phyloP scores from a whole-genome alignment of 2,113 vertebrate species.

The Gobius niger region DNA sequence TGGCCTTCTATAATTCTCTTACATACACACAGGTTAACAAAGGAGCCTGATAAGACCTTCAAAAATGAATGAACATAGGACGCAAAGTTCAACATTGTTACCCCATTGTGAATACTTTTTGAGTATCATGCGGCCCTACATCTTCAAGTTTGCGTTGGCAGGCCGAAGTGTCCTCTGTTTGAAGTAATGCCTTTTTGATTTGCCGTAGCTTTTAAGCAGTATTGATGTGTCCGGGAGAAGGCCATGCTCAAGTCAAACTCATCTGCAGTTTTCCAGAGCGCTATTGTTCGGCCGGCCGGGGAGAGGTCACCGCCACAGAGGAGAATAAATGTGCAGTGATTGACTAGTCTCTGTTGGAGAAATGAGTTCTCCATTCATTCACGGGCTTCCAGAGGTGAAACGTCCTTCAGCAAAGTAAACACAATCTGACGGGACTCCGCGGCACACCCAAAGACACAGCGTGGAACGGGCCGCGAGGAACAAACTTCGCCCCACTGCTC shows the following conservation, averaged over 20 bases:
- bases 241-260: constrained; percentile 65
- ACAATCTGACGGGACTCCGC: constrained; percentile 61
- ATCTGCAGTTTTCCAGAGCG: constrained; percentile 63
- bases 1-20: too few relatives aligned
- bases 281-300: constrained; percentile 63
- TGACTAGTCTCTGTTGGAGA: constrained; percentile 73
- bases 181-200: constrained; percentile 55
- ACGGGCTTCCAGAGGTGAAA: constrained; percentile 65
- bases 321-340: constrained; percentile 72
- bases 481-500: constrained; percentile 22
- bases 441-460: constrained; percentile 55
- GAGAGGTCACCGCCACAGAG: constrained; percentile 68
- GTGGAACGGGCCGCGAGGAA: constrained; percentile 43
- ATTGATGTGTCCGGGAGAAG: constrained; percentile 46
- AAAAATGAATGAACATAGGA: neutral
- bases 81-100: neutral
- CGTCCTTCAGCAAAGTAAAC: constrained; percentile 76
- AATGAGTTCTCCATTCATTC: constrained; percentile 67
- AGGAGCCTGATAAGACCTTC: neutral
- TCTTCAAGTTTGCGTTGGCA: constrained; percentile 13
- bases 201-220: constrained; percentile 55
- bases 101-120: neutral
- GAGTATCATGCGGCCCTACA: neutral
- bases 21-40: neutral
- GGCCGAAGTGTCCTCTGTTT: constrained; percentile 14